These are phyloP conservation scores for Engystomops pustulosus DNA, from an alignment of 2,113 vertebrate genomes.

Conservation along the genomic window DNA sequence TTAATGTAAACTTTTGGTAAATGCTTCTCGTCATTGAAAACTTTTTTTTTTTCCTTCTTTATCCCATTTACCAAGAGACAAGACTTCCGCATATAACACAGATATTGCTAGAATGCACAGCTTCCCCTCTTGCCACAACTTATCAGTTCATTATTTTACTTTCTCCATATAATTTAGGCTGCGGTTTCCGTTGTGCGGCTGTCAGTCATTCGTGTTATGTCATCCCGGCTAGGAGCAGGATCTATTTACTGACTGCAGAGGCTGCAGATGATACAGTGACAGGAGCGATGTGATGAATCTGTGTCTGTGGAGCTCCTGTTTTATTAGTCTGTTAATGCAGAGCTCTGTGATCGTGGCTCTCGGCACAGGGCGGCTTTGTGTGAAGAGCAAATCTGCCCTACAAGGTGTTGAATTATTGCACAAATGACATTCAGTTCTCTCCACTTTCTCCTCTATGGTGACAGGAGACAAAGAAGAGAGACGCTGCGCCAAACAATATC, in stretches of 20 bases:
- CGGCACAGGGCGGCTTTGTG: not conserved
- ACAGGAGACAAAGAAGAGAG: slow-evolving; percentile 38
- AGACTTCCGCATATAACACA: not conserved
- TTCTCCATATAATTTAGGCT: not conserved
- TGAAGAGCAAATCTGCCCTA: slow-evolving; percentile 24
- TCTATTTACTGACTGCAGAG: slow-evolving; percentile 7
- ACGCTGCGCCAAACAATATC: slow-evolving; percentile 38
- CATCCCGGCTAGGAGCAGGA: not conserved
- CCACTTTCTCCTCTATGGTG: not conserved
- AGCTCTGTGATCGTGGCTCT: not conserved
- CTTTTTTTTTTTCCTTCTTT: not conserved
- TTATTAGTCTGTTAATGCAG: slow-evolving; percentile 22
- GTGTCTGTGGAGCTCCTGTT: not conserved
- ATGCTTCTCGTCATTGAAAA: not conserved
- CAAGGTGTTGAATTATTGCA: slow-evolving; percentile 36
- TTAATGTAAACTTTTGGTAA: not conserved
- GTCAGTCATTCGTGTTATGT: not conserved
- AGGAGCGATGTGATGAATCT: slow-evolving; percentile 18
- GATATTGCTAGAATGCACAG: not conserved
- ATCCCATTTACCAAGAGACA: not conserved
- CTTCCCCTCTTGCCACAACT: not conserved
- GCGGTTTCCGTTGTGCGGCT: not conserved
- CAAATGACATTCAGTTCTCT: slow-evolving; percentile 8
- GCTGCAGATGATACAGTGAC: not conserved
- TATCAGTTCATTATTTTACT: not conserved